Evolutionary conservation across 2,113 vertebrate genomes (phyloP).

Genomic region (Trematocara nigrifrons): DNA sequence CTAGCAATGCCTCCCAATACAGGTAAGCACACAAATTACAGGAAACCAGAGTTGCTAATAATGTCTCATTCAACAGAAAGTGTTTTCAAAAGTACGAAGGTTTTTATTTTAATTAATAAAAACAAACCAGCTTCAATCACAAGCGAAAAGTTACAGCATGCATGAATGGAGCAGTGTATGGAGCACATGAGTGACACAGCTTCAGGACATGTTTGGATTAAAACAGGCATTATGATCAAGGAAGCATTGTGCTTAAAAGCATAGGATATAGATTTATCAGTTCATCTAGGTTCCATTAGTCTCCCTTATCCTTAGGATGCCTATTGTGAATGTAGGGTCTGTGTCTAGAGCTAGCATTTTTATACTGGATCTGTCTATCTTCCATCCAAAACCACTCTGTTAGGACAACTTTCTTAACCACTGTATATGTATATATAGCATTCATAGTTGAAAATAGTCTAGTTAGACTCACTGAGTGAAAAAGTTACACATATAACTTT

Average conservation of each 20-base stretch:
- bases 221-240: not conserved
- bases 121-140: not conserved
- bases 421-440: not conserved
- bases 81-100: not conserved
- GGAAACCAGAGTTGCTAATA: not conserved
- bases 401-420: not conserved
- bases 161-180: not conserved
- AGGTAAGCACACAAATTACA: conserved; percentile 67
- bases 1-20: conserved; percentile 64
- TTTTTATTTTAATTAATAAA: not conserved
- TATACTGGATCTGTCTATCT: not conserved
- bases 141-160: not conserved
- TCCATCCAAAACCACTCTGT: not conserved
- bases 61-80: not conserved
- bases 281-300: not conserved
- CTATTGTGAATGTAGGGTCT: not conserved
- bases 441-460: not conserved
- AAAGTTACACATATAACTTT: not conserved
- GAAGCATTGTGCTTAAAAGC: not conserved
- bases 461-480: not conserved
- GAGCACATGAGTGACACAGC: not conserved
- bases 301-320: too few species aligned
- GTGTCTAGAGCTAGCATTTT: not conserved
- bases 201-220: not conserved
- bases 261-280: not conserved